A percentile compares a stretch with the other conserved stretches of the same genome.
These are phyloP conservation scores for Carlito syrichta DNA, from an alignment of 2,113 vertebrate species.

Conservation along the genomic window DNA sequence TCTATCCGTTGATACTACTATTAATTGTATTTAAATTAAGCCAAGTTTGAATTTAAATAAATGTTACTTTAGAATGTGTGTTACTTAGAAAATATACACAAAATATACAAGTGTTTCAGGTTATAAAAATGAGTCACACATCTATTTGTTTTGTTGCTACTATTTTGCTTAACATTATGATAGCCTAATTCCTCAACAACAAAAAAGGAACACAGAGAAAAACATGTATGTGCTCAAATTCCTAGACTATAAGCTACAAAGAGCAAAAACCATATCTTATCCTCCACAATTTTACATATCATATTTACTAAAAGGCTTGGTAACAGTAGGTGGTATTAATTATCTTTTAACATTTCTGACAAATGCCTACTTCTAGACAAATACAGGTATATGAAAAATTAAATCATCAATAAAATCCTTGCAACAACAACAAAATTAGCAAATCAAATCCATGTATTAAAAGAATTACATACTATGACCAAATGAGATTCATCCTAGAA, in stretches of 20 bases:
- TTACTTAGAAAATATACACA: not conserved
- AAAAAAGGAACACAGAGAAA: not conserved
- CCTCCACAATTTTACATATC: not conserved
- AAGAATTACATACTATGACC: not conserved
- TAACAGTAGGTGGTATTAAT: not conserved
- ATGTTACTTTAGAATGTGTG: not conserved
- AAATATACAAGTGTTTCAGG: not conserved
- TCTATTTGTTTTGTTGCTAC: not conserved
- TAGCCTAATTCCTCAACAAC: not conserved
- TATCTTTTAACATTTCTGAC: not conserved
- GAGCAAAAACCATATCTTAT: not conserved
- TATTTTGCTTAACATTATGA: not conserved
- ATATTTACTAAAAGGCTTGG: not conserved
- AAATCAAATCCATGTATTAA: not conserved
- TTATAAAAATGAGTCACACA: not conserved
- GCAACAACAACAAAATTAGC: not conserved
- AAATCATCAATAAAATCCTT: not conserved
- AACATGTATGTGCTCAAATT: not conserved
- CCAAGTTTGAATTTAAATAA: not conserved
- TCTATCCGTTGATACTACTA: not conserved
- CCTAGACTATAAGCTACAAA: not conserved
- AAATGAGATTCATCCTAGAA: not conserved
- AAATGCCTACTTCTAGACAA: not conserved
- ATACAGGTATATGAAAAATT: not conserved
- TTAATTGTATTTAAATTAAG: not conserved